Evolutionary conservation across 2,888 invertebrate genomes (phyloP).

Genomic region (Oithona nana): DNA sequence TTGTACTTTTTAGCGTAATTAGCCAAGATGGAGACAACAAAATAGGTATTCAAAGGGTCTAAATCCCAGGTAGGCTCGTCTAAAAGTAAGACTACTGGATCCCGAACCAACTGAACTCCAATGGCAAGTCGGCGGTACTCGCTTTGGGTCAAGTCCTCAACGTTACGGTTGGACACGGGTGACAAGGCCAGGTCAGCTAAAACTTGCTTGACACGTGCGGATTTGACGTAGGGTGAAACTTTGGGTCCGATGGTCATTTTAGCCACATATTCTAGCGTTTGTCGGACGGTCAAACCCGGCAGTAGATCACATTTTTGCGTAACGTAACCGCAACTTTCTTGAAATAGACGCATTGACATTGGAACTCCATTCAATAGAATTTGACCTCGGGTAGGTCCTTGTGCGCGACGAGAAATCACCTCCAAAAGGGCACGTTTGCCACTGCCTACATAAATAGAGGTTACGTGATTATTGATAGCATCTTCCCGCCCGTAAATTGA

Average conservation of each 20-base stretch:
- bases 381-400: conserved; percentile 65
- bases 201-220: conserved; percentile 59
- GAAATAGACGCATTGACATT: conserved; percentile 57
- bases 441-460: conserved; percentile 46
- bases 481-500: no score
- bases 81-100: conserved; percentile 75
- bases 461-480: background rate
- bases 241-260: conserved; percentile 37
- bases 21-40: conserved; percentile 79
- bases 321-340: conserved; percentile 65
- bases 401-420: conserved; percentile 49
- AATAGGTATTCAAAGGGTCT: conserved; percentile 82
- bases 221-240: conserved; percentile 28
- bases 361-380: conserved; percentile 72
- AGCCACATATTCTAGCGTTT: conserved; percentile 59
- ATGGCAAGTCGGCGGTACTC: conserved; percentile 76
- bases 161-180: conserved; percentile 65
- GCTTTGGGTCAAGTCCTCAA: conserved; percentile 63
- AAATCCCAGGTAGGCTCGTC: conserved; percentile 89
- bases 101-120: conserved; percentile 75
- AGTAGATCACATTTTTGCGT: conserved; percentile 64
- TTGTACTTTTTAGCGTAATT: conserved; percentile 69
- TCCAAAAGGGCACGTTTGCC: conserved; percentile 86
- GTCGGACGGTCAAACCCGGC: conserved; percentile 67
- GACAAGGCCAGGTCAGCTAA: conserved; percentile 81